Evolutionary conservation across 2,113 vertebrate genomes (phyloP).

Genomic region (Platanista minor): DNA sequence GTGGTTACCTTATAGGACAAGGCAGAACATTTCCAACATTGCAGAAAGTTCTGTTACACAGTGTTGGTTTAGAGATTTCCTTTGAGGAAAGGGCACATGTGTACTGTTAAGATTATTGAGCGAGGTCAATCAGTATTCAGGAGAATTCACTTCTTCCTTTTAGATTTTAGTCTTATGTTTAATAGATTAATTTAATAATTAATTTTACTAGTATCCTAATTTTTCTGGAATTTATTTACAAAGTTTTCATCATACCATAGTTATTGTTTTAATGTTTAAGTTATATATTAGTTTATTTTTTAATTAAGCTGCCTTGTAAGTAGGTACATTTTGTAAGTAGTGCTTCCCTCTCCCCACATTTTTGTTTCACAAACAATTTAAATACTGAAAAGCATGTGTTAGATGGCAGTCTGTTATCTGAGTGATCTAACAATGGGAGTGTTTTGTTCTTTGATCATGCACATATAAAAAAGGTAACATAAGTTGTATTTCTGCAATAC

Average conservation of each 20-base stretch:
- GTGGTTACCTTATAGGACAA: not conserved
- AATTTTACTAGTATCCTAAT: not conserved
- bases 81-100: not conserved
- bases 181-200: not conserved
- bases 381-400: not conserved
- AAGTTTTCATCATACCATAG: not conserved
- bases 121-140: not conserved
- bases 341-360: not conserved
- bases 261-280: not conserved
- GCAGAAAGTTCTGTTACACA: not conserved
- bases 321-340: not conserved
- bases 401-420: not conserved
- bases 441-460: not conserved
- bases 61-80: not conserved
- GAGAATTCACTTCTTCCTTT: not conserved
- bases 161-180: not conserved
- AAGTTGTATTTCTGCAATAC: not conserved
- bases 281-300: not conserved
- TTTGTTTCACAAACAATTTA: not conserved
- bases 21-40: not conserved
- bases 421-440: not conserved
- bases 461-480: not conserved
- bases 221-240: not conserved
- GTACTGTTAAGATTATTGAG: not conserved
- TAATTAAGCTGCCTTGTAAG: not conserved